These are phyloP conservation scores for Andinoacara biseriatus DNA, from an alignment of 2,113 vertebrate species.

Conservation along the genomic window DNA sequence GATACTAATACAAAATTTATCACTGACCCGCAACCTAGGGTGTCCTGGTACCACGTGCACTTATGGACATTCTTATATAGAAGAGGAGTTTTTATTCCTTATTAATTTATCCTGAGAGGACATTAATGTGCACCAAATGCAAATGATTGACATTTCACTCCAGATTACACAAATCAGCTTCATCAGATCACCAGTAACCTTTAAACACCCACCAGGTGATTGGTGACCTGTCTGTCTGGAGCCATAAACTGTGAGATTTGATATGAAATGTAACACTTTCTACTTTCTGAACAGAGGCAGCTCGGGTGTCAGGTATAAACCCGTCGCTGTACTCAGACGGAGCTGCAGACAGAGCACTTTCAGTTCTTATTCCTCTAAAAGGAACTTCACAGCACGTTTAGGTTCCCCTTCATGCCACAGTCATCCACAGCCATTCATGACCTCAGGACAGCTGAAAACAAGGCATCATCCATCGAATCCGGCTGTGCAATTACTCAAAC, in stretches of 20 bases:
- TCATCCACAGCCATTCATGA: too few species aligned
- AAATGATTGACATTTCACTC: neutral
- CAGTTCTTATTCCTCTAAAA: neutral
- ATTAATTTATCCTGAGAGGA: neutral
- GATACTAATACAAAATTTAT: too few species aligned
- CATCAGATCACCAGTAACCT: too few species aligned
- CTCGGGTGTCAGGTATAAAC: neutral
- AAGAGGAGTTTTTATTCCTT: neutral
- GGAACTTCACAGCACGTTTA: neutral
- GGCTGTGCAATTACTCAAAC: neutral
- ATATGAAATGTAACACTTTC: neutral
- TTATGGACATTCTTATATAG: too few species aligned
- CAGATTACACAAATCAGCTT: neutral
- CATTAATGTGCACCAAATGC: fast-evolving
- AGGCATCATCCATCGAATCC: neutral
- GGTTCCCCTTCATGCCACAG: neutral
- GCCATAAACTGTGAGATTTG: neutral
- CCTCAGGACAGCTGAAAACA: neutral
- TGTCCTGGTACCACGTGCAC: too few species aligned
- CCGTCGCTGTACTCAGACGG: neutral
- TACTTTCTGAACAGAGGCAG: neutral
- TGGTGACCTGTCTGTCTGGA: fast-evolving
- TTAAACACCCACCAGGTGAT: neutral
- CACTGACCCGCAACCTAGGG: too few species aligned
- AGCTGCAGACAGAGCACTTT: neutral